Percentiles rank a stretch among this genome's conserved stretches.
These are phyloP conservation scores for Mesocricetus auratus DNA, from an alignment of 2,113 vertebrate species.

Conservation along the genomic window DNA sequence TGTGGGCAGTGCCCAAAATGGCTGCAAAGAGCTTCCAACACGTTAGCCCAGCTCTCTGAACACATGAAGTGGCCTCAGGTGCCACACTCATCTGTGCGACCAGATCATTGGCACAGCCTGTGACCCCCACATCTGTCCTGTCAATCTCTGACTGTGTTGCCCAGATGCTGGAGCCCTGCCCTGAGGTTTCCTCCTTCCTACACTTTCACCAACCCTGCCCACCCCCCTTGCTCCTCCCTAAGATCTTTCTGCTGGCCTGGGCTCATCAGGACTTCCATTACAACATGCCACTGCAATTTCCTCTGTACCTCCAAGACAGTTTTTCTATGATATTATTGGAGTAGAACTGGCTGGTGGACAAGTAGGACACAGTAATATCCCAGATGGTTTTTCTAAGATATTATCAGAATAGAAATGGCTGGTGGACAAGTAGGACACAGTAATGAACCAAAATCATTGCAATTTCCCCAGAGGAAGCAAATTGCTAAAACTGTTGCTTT, in stretches of 20 bases:
- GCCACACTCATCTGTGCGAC: constrained; percentile 15
- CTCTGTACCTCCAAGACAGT: neutral
- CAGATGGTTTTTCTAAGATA: neutral
- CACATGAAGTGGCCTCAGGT: constrained; percentile 41
- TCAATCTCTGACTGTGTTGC: neutral
- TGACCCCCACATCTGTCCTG: neutral
- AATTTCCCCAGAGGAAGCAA: neutral
- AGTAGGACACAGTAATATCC: neutral
- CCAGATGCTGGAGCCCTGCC: neutral
- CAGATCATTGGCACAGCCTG: neutral
- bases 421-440: neutral
- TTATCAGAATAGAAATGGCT: neutral
- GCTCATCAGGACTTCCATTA: rapidly evolving
- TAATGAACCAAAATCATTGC: neutral
- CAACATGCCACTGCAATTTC: neutral
- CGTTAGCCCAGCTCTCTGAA: constrained; percentile 7
- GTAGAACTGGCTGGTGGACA: neutral
- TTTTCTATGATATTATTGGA: neutral
- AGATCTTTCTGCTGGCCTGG: neutral
- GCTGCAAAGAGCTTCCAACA: neutral
- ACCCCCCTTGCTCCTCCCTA: neutral
- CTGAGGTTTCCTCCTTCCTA: neutral
- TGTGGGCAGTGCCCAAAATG: constrained; percentile 34
- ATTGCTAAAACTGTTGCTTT: neutral
- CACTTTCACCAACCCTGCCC: neutral